Base-by-base conservation (phyloP, 2,113 vertebrate genomes). In the Phycodurus eques region DNA sequence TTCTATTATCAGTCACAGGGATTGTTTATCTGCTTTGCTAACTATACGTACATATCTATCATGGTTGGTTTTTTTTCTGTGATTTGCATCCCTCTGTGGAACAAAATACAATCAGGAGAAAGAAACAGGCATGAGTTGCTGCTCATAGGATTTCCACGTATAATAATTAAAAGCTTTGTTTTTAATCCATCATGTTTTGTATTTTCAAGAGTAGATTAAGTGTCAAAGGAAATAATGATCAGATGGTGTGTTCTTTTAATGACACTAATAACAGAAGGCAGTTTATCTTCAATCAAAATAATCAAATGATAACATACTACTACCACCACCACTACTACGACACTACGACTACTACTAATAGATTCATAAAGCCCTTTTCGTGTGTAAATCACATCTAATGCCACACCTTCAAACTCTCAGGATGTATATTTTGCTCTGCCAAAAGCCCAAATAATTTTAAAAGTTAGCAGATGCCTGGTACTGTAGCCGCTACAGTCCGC, bases 1-100 rank as follows among this genome's bases (percentile, higher is more conserved):
- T 65, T 66, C 43, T n/a, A 64, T 51, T 64, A 72, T 67, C 61
- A 73, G 61, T 74, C 70, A 63, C 46, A 56, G 27, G 22, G 33
- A 61, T 57, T 13, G 4, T 75, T 43, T 62, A 68, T 71, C 76
- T 63, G 20, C 51, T 27, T 76, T 47, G 64, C 54, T 43, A 65
- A 72, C 51, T 81, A 49, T 68, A 53, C 67, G 64, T n/a, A 73
- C 67, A 17, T 51, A 73, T 83, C 39, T 68, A 74, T 79, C 61
- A 59, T 20, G 12, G 74, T 79, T 85, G 78, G 76, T 75, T 22
- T 54, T 22, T 11, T 22, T 22, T 80, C 69, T 61, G 60, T 79
- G 22, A 84, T 83, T 73, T 82, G 68, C 69, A 78, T 72, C 10
- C 53, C 17, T 43, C 70, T 71, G 44, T 11, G 73, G 51, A 54